Conservation (phyloP, 2,797 vertebrate species). For the Acrossocheilus fasciatus region DNA sequence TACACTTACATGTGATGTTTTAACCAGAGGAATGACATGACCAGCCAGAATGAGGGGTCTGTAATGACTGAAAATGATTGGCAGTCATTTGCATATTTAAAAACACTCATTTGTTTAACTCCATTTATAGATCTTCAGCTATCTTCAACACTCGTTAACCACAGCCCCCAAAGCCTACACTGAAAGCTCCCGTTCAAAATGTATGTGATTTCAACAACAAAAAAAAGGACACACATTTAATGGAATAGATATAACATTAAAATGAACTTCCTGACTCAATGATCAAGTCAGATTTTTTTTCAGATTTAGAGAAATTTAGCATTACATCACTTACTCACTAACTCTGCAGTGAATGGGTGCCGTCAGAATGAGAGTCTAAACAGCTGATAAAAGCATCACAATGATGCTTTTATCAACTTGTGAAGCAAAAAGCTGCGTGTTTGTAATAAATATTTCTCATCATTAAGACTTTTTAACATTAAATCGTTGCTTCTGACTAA, state of each 20-base stretch:
- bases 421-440: background rate
- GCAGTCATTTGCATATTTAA: conserved; percentile 15
- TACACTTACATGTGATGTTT: conserved; percentile 6
- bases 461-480: background rate
- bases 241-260: background rate
- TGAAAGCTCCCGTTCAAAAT: background rate
- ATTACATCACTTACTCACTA: too few relatives aligned
- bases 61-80: background rate
- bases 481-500: too few relatives aligned
- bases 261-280: background rate
- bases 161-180: background rate
- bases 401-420: background rate
- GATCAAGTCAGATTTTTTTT: background rate
- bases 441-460: background rate
- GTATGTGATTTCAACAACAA: background rate
- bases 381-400: conserved; percentile 3
- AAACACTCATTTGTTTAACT: background rate
- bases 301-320: background rate
- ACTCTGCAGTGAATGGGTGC: background rate
- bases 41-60: background rate
- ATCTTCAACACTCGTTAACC: background rate
- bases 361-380: background rate
- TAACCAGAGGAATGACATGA: background rate
- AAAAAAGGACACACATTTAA: background rate
- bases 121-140: background rate